These are phyloP conservation scores for Oxystoma pomonae DNA, from an alignment of 2,888 invertebrate species.

Conservation along the genomic window DNA sequence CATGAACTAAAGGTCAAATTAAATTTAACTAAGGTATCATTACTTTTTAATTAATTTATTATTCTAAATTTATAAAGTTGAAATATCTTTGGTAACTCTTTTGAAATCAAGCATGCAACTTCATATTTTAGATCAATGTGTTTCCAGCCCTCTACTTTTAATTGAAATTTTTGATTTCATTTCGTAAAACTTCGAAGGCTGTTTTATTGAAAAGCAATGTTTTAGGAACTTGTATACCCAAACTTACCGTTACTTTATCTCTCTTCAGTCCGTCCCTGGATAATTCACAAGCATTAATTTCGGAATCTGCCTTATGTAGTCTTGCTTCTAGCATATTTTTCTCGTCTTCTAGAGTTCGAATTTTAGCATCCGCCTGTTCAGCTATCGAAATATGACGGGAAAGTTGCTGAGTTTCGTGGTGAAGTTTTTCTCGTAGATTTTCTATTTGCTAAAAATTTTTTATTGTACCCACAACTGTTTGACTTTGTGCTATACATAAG, in stretches of 20 bases:
- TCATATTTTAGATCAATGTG: no score
- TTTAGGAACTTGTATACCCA: no score
- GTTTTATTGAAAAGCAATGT: no score
- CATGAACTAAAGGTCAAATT: constrained; percentile 70
- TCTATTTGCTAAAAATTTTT: constrained; percentile 63
- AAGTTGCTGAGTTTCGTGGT: constrained; percentile 67
- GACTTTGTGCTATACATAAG: neutral
- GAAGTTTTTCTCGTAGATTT: constrained; percentile 70
- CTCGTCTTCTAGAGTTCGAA: constrained; percentile 71
- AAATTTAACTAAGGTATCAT: no score
- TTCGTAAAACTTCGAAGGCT: no score
- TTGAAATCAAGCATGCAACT: no score
- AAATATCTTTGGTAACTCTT: no score
- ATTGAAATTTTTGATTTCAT: no score
- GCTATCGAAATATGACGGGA: constrained; percentile 63
- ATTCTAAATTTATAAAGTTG: no score
- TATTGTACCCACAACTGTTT: no score
- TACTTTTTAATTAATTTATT: no score
- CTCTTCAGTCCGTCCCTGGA: constrained; percentile 67
- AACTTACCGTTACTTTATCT: constrained; percentile 71
- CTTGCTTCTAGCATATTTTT: constrained; percentile 68
- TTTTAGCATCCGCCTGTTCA: constrained; percentile 60
- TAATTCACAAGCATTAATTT: constrained; percentile 68
- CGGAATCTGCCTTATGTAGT: constrained; percentile 74
- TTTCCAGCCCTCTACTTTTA: no score